These are phyloP conservation scores for Hemitrygon akajei DNA, from an alignment of 2,797 vertebrate genomes.

Conservation along the genomic window DNA sequence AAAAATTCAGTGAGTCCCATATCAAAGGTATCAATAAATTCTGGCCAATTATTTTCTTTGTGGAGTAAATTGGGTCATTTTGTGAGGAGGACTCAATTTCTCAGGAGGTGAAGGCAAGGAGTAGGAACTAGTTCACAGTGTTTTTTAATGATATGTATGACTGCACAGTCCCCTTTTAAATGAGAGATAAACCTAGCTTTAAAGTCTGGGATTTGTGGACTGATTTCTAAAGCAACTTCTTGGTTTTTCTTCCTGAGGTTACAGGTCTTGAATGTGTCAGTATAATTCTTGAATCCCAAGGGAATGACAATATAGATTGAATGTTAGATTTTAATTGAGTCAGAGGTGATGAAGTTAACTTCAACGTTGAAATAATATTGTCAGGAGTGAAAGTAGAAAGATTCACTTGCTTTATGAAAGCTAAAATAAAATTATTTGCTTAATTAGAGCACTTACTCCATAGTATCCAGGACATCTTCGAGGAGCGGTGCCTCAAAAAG, in stretches of 20 bases:
- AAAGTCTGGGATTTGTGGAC: neutral
- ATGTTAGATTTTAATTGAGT: neutral
- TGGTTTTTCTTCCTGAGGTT: neutral
- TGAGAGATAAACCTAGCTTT: neutral
- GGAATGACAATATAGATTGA: neutral
- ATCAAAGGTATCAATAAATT: neutral
- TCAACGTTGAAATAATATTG: neutral
- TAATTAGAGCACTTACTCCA: neutral
- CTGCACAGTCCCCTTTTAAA: neutral
- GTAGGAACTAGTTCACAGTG: neutral
- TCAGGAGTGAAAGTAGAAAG: neutral
- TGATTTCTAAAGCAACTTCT: neutral
- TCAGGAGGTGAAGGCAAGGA: neutral
- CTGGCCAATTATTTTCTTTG: neutral
- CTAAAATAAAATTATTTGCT: neutral
- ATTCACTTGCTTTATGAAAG: conserved; percentile 26
- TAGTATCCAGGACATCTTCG: no score
- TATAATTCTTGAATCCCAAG: neutral
- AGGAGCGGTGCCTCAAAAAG: no score
- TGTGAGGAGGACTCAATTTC: neutral
- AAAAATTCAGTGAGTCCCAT: no score
- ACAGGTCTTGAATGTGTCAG: neutral
- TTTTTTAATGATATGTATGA: neutral
- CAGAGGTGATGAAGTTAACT: neutral
- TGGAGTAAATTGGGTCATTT: neutral